Base-by-base conservation (phyloP, 2,888 invertebrate genomes). In the Eupithecia abbreviata region DNA sequence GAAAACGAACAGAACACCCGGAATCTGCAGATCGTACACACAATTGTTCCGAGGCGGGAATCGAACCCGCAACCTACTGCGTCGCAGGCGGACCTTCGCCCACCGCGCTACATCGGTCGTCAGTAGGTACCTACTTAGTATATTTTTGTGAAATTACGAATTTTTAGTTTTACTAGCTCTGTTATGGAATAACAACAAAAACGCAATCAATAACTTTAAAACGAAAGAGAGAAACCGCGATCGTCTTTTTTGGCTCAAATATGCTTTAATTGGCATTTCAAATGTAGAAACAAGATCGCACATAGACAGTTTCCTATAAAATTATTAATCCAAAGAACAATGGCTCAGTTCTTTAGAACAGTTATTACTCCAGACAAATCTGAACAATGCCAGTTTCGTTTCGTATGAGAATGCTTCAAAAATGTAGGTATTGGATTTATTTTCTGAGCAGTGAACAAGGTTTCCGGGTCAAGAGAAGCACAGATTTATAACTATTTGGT, bases 401-500 rank as follows among this genome's bases (percentile, higher is more conserved):
- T 83, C 81, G 70, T 73, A 77, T 75, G 70, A 77, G 72, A 77
- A 80, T 79, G 77, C 85, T 87, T 84, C 85, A 85, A 81, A 86
- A 86, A 85, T 83, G 84, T 30, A 30, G 30, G 30, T 86, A 87
- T 86, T 78, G 83, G 83, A 87, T 87, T 84, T 87, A 87, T 88
- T 88, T 85, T 84, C 82, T 83, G 82, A 81, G 81, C 82, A 81
- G 82, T 84, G 85, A 85, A 85, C 82, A 89, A 86, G 88, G 87
- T 90, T 90, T 89, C 82, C 84, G 85, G 91, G 90, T 91, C 91
- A 90, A 91, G 90, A 86, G 87, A 71, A 82, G 82, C 83, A 18
- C 73, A 75, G 77, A 76, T 73, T 76, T n/a, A 51, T 74, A 65
- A 67, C 45, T 65, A 75, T 68, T 74, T 75, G 4, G 77, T 73